phyloP scores from a whole-genome alignment of 2,797 vertebrate species.

The Smutsia temminckii region DNA sequence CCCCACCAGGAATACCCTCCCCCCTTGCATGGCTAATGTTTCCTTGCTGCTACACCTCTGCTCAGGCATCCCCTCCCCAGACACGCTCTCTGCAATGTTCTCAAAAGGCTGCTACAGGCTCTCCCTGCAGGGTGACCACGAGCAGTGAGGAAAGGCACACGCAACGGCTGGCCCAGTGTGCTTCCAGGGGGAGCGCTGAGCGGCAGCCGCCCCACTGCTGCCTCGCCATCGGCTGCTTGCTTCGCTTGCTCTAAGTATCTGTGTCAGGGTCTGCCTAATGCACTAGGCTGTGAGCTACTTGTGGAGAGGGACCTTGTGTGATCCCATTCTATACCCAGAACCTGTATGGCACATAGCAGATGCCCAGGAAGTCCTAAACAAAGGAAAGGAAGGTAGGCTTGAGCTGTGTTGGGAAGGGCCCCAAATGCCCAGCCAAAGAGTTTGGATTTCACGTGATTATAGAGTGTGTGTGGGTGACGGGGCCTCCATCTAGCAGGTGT shows the following conservation, averaged over 20 bases:
- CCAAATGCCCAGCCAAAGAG: not conserved
- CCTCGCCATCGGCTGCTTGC: not conserved
- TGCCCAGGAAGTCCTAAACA: not conserved
- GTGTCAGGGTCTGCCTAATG: not conserved
- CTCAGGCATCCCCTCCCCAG: not conserved
- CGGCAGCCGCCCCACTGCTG: accelerated
- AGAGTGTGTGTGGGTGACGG: not conserved
- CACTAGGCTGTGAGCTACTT: accelerated
- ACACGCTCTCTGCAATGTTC: not conserved
- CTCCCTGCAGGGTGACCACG: accelerated
- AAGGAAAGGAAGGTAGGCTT: not conserved
- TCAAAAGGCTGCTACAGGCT: not conserved
- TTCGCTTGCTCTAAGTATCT: accelerated
- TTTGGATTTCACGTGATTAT: not conserved
- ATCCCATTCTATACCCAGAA: not conserved
- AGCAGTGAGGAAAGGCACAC: not conserved
- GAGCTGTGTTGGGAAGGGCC: not conserved
- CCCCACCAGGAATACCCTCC: not conserved
- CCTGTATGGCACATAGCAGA: not conserved
- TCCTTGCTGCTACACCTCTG: not conserved
- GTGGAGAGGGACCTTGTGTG: accelerated
- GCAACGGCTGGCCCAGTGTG: accelerated
- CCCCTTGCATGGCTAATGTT: not conserved
- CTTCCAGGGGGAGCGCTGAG: accelerated
- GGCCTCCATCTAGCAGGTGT: not conserved